Evolutionary conservation across 2,113 vertebrate genomes (phyloP).

Genomic region (Campylorhamphus procurvoides): DNA sequence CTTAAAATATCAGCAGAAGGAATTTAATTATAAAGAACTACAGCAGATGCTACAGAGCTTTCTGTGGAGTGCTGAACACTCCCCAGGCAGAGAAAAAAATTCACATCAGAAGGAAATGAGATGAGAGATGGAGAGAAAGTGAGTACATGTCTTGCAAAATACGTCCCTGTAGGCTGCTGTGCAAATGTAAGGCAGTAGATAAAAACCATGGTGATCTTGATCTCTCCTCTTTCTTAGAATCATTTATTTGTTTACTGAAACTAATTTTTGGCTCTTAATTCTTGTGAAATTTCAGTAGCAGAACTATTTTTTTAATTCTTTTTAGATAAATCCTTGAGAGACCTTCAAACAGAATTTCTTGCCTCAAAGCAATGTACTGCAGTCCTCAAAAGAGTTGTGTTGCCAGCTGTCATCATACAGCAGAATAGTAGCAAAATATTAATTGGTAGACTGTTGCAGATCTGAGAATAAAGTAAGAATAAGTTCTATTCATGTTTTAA

Average conservation of each 20-base stretch:
- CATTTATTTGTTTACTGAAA: background rate
- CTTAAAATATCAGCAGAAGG: background rate
- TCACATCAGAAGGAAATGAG: conserved; percentile 19
- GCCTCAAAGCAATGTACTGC: background rate
- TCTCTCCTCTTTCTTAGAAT: background rate
- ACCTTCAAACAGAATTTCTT: background rate
- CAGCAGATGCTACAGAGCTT: background rate
- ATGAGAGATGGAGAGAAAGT: background rate
- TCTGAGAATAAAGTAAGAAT: background rate
- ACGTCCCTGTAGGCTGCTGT: background rate
- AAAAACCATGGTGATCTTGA: background rate
- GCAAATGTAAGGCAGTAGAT: background rate
- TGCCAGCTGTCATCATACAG: background rate
- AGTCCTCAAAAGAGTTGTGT: background rate
- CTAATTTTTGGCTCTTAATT: background rate
- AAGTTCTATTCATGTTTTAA: background rate
- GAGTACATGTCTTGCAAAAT: background rate
- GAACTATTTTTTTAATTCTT: background rate
- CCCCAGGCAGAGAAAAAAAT: background rate
- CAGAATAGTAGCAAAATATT: background rate
- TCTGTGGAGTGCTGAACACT: background rate
- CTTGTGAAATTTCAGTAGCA: background rate
- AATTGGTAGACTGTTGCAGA: background rate
- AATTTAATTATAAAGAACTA: background rate
- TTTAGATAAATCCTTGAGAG: background rate